A percentile compares a stretch with the other conserved stretches of the same genome.
phyloP scores from a whole-genome alignment of 1,140 invertebrate species.

The Microplitis demolitor region DNA sequence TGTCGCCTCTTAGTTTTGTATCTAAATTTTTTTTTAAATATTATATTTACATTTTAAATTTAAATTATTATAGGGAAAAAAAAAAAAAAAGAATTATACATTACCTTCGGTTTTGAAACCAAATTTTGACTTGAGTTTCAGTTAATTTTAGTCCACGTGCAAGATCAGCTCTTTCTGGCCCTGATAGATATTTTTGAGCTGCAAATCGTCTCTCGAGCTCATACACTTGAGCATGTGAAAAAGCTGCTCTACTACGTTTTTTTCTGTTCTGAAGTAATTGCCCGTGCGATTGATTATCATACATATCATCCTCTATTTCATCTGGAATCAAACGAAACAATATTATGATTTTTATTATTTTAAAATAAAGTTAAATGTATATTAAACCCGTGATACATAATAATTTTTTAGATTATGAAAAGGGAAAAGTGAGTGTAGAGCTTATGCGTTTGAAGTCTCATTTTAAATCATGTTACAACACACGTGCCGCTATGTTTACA shows the following conservation, averaged over 20 bases:
- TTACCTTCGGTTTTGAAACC: constrained; percentile 60
- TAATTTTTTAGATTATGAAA: neutral
- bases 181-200: constrained; percentile 93
- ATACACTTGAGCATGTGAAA: constrained; percentile 93
- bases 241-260: constrained; percentile 92
- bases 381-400: no score
- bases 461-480: constrained; percentile 52
- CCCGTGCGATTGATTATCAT: constrained; percentile 52
- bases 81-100: constrained; percentile 3
- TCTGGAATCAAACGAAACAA: constrained; percentile 44
- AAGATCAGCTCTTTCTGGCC: constrained; percentile 91
- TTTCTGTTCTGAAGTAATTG: constrained; percentile 69
- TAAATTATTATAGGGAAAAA: neutral
- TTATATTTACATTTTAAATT: neutral
- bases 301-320: constrained; percentile 56
- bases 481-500: constrained; percentile 57
- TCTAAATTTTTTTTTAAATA: constrained; percentile 30
- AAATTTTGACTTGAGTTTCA: constrained; percentile 83
- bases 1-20: constrained; percentile 60
- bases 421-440: constrained; percentile 12
- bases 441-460: constrained; percentile 58
- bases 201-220: constrained; percentile 93
- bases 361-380: constrained; percentile 24
- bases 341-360: neutral
- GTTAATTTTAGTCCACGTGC: constrained; percentile 88